Base-by-base conservation (phyloP, 2,797 vertebrate species). In the Pyrrhura leucotis region DNA sequence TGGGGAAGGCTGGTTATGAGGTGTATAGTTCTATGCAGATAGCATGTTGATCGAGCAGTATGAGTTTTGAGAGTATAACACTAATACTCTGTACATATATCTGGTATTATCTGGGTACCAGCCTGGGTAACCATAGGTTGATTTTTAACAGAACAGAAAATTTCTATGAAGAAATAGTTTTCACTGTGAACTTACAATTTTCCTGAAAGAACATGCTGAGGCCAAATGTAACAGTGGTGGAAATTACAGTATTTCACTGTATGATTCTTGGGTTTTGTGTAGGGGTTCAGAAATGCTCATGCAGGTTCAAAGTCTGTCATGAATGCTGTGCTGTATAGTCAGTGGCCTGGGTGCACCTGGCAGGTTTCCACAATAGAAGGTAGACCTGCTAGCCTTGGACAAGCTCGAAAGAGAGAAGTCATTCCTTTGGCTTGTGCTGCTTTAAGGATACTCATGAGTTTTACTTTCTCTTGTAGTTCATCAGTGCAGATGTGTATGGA, bases 401-500 rank as follows among this genome's bases (percentile, higher is more conserved):
- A 20, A 35, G 21, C 11, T 48, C 50, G 56, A 74, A 1, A 31
- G 51, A 58, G 88, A 78, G 54, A 51, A 12, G 14, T 80, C 18
- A 10, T 85, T 62, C 14, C 28, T 78, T 90, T 95, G 40, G 51
- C 21, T 89, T 85, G 6, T 74, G 26, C 33, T 78, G 3, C 9
- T 89, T 31, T 48, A 51, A 73, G 21, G 16, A 23, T 81, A 21
- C 50, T 68, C 26, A 37, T 15, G 12, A 7, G 42, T 76, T 81
- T 90, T 84, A 14, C n/a, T 67, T 62, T 79, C 61, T 96, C 63
- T 85, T 86, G 62, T 93, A 99, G 99, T 99, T 99, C 90, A 99
- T 99, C 94, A 98, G 98, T 96, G 98, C 99, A 93, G 99, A 99
- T 88, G 88, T 98, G 2, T 98, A 98, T 65, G 99, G 99, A 80